Conservation (phyloP, 2,797 vertebrate genomes). For the Liparis tanakae region DNA sequence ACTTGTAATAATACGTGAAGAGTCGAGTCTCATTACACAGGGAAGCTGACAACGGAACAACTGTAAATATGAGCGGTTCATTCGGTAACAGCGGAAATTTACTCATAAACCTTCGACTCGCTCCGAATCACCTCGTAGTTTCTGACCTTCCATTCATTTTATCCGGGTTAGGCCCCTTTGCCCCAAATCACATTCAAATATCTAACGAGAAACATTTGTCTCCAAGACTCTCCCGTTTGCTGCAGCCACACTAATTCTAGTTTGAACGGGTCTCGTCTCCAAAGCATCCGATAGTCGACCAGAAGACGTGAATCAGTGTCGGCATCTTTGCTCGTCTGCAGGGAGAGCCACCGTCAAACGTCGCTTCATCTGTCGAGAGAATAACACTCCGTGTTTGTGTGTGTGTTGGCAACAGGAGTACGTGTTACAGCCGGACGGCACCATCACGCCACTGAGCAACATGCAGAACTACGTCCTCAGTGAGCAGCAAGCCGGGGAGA, state of each 20-base stretch:
- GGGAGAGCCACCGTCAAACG: neutral
- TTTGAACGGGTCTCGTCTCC: neutral
- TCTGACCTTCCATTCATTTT: neutral
- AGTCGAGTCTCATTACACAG: neutral
- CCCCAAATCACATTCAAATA: no score
- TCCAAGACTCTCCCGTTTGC: neutral
- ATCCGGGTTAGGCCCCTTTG: neutral
- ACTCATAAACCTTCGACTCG: neutral
- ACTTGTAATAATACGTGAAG: neutral
- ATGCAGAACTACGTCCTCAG: constrained; percentile 86
- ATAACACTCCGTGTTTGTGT: no score
- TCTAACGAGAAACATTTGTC: constrained; percentile 8
- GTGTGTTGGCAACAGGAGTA: constrained; percentile 75
- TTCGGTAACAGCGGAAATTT: neutral
- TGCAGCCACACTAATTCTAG: constrained; percentile 5
- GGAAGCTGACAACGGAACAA: neutral
- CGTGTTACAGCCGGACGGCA: constrained; percentile 85
- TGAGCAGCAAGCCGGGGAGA: constrained; percentile 86
- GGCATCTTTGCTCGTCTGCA: neutral
- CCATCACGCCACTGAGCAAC: constrained; percentile 81
- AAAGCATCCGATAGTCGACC: neutral
- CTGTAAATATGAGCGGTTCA: neutral
- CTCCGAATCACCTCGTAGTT: neutral
- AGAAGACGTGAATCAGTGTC: neutral
- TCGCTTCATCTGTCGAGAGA: neutral